Evolutionary conservation across 2,113 vertebrate genomes (phyloP), one percentile per base, ranked within the genome.

Genomic region (Phoxinus phoxinus): DNA sequence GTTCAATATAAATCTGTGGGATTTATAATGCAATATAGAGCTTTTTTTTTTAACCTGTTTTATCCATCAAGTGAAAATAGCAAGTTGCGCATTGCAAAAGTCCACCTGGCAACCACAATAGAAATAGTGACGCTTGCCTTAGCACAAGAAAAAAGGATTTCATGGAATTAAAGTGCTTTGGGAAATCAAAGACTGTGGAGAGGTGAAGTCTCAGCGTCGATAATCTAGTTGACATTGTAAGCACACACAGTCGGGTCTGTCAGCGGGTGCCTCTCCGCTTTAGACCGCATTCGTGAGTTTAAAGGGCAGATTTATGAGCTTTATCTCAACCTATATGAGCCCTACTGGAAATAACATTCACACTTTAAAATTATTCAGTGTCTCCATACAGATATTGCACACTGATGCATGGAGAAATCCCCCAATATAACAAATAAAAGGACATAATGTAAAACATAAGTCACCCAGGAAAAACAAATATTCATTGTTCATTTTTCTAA

Each of bases 121-220:
- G 69, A n/a, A 44, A 23, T 7, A n/a, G 32, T 8, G 32, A 35
- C 21, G 67, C 32, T 69, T 69, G 32, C 35, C 67, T 71, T 41
- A 12, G 35, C 69, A 72, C 21, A 9, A 72, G 35, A 19, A 41
- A n/a, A n/a, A 72, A n/a, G 35, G 35, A 72, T 72, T 72, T 72
- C 35, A 72, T 1, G 21, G 69, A 72, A 72, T 72, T 44, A 72
- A 72, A 72, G 69, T 21, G 37, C 69, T 72, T 72, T 72, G 35
- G 35, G 69, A 72, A 72, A 72, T 72, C 69, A 72, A 72, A 72
- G 69, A 72, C 69, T 41, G 35, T 41, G 69, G 35, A 72, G 37
- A n/a, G 37, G 41, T 72, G 35, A 72, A 44, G 69, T 72, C 69
- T 23, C 69, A 6, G 69, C 37, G 21, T 72, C 10, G 4, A 72